phyloP scores from a whole-genome alignment of 1,140 invertebrate genomes.

The Meloidogyne exigua region DNA sequence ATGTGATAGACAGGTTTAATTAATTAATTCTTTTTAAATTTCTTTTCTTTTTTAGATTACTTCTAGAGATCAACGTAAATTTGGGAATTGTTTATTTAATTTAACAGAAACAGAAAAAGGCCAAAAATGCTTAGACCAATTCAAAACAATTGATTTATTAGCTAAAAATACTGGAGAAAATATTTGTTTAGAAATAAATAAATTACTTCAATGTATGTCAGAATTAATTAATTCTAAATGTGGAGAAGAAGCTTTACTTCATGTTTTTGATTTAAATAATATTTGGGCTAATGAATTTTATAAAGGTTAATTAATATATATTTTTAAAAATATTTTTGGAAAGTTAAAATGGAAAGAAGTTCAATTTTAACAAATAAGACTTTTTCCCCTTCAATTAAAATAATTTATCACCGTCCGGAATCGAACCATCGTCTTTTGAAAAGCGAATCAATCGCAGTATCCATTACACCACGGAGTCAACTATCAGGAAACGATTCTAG shows the following conservation, averaged over 20 bases:
- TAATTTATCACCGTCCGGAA: no score
- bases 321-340: no score
- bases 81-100: slow-evolving; percentile 46
- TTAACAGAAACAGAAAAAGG: slow-evolving; percentile 39
- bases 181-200: slow-evolving; percentile 48
- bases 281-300: slow-evolving; percentile 42
- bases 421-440: neutral
- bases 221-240: slow-evolving; percentile 33
- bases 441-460: neutral
- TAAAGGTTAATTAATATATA: neutral
- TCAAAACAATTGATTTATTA: slow-evolving; percentile 49
- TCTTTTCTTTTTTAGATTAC: slow-evolving; percentile 26
- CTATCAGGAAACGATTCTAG: no score
- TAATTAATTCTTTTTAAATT: neutral
- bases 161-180: slow-evolving; percentile 35
- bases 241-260: slow-evolving; percentile 56
- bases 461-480: no score
- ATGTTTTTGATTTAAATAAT: slow-evolving; percentile 57
- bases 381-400: no score
- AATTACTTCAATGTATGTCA: slow-evolving; percentile 46
- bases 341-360: no score
- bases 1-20: slow-evolving; percentile 42
- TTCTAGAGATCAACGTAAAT: slow-evolving; percentile 40
- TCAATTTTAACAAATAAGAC: no score
- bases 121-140: slow-evolving; percentile 42